These are phyloP conservation scores for Cloeon dipterum DNA, from an alignment of 2,888 invertebrate species.

Conservation along the genomic window DNA sequence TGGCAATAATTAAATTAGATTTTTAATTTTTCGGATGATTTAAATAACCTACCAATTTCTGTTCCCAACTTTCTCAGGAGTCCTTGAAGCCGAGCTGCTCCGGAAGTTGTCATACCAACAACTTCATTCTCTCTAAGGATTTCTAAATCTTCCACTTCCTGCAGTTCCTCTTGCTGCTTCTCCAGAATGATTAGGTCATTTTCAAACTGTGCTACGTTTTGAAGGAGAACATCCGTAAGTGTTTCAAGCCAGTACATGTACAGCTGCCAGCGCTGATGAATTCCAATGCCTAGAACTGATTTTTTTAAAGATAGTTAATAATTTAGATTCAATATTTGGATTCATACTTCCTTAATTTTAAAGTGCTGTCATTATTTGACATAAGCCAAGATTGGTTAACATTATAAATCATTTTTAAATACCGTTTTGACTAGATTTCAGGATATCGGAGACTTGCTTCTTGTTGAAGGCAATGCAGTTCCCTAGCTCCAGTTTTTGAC, in stretches of 20 bases:
- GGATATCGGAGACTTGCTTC: too few species aligned
- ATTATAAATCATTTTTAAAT: too few species aligned
- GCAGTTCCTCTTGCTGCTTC: background rate
- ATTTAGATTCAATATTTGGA: too few species aligned
- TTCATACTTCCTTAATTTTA: too few species aligned
- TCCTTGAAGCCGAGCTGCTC: constrained; percentile 16
- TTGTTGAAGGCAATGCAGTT: too few species aligned
- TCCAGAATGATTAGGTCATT: background rate
- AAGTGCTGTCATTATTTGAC: too few species aligned
- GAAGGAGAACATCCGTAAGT: background rate
- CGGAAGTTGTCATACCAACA: constrained; percentile 19
- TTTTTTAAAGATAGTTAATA: too few species aligned
- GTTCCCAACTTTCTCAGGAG: constrained; percentile 13
- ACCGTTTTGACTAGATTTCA: too few species aligned
- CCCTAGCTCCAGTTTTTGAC: too few species aligned
- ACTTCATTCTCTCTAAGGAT: constrained; percentile 4
- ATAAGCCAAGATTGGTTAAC: too few species aligned
- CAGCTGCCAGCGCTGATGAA: constrained; percentile 1
- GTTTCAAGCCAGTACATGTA: constrained; percentile 1
- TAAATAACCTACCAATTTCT: constrained; percentile 10
- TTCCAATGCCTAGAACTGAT: too few species aligned
- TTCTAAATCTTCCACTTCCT: background rate
- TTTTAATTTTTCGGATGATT: background rate
- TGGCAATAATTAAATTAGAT: background rate
- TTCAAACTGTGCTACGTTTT: background rate